phyloP scores from a whole-genome alignment of 1,140 invertebrate genomes.

The Globodera ellingtonae region DNA sequence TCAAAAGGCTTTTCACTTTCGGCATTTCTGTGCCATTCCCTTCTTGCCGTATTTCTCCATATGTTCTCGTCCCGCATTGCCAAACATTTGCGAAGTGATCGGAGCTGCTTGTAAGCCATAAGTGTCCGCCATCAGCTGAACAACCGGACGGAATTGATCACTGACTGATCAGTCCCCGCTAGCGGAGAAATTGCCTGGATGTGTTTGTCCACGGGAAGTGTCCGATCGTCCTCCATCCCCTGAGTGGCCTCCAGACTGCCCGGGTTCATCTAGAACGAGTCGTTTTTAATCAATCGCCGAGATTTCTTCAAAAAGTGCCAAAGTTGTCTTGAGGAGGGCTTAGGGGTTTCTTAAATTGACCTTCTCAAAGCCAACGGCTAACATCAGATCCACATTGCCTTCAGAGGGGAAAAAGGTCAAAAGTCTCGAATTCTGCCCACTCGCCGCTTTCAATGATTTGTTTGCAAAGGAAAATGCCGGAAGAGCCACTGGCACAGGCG shows the following conservation, averaged over 20 bases:
- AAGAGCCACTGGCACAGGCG: slow-evolving; percentile 93
- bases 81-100: slow-evolving; percentile 70
- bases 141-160: not conserved
- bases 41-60: slow-evolving; percentile 84
- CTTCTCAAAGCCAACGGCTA: slow-evolving; percentile 95
- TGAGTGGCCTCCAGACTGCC: slow-evolving; percentile 81
- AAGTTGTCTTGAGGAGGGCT: not conserved
- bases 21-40: not conserved
- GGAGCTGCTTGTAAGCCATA: slow-evolving; percentile 71
- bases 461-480: slow-evolving; percentile 84
- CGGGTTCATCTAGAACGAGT: slow-evolving; percentile 75
- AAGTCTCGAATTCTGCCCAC: slow-evolving; percentile 6
- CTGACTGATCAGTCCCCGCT: not conserved
- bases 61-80: slow-evolving; percentile 88
- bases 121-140: slow-evolving; percentile 76
- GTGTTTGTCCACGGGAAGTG: slow-evolving; percentile 91
- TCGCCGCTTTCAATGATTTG: slow-evolving; percentile 78
- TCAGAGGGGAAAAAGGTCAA: slow-evolving; percentile 16
- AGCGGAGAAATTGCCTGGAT: slow-evolving; percentile 68
- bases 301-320: not conserved
- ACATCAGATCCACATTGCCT: slow-evolving; percentile 78
- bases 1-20: not conserved
- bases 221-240: slow-evolving; percentile 73
- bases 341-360: not conserved
- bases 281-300: not conserved